These are phyloP conservation scores for Oikopleura dioica DNA, from an alignment of 23 tunicate genomes.

Conservation along the genomic window DNA sequence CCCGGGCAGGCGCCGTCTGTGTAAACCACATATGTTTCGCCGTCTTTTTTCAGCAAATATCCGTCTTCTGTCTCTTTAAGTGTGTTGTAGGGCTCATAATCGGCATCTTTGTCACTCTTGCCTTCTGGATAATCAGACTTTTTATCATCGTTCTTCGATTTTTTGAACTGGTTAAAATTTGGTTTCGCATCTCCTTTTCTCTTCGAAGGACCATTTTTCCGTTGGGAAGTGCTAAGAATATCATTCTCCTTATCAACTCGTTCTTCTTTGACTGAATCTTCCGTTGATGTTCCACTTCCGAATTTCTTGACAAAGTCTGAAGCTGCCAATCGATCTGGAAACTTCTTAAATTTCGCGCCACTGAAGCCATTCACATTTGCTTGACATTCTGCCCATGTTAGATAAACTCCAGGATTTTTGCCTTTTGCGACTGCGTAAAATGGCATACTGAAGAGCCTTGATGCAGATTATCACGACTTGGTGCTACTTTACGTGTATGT, in stretches of 20 bases:
- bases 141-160: no score
- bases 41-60: not conserved
- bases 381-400: not conserved
- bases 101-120: not conserved
- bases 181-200: no score
- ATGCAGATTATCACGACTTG: no score
- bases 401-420: not conserved
- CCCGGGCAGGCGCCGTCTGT: not conserved
- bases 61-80: not conserved
- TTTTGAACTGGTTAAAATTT: no score
- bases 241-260: no score
- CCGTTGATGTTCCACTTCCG: no score
- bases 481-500: no score
- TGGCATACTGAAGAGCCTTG: no score
- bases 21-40: not conserved
- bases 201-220: no score
- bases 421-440: conserved; percentile 2
- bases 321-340: not conserved
- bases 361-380: not conserved
- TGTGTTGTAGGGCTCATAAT: not conserved
- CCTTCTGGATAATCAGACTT: no score
- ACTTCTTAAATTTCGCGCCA: not conserved
- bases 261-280: no score
- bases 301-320: not conserved
- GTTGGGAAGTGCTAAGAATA: no score